A percentile compares a stretch with the other conserved stretches of the same genome.
Evolutionary conservation across 2,888 invertebrate species (phyloP).

Genomic region (Meliscaeva auricollis): DNA sequence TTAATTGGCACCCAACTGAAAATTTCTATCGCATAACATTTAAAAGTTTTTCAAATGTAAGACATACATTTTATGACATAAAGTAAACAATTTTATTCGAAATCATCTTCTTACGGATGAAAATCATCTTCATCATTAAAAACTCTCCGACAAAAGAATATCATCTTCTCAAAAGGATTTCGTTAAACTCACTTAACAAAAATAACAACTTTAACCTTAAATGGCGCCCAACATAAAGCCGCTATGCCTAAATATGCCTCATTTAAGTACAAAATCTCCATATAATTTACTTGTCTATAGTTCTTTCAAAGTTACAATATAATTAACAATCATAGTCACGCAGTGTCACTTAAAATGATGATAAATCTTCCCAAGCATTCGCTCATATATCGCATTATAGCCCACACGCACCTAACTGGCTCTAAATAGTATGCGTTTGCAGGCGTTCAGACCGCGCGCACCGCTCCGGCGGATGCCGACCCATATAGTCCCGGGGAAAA

Average conservation of each 20-base stretch:
- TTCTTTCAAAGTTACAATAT: constrained; percentile 34
- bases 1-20: not conserved
- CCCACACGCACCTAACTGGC: constrained; percentile 47
- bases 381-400: constrained; percentile 3
- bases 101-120: not conserved
- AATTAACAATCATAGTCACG: constrained; percentile 65
- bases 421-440: constrained; percentile 23
- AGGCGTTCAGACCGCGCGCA: constrained; percentile 9
- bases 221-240: constrained; percentile 32
- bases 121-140: not conserved
- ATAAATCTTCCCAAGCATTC: constrained; percentile 64
- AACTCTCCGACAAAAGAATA: not conserved
- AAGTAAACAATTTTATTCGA: not conserved
- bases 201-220: constrained; percentile 21
- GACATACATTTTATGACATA: not conserved
- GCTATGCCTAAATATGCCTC: constrained; percentile 52
- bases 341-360: constrained; percentile 59
- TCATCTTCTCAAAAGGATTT: not conserved
- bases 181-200: constrained; percentile 1
- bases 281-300: constrained; percentile 17
- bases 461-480: too few relatives aligned
- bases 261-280: constrained; percentile 49
- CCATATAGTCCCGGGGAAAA: constrained; percentile 66
- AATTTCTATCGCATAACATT: not conserved
- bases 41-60: too few relatives aligned